Base-by-base conservation (phyloP, 2,113 vertebrate genomes). In the Peromyscus leucopus region DNA sequence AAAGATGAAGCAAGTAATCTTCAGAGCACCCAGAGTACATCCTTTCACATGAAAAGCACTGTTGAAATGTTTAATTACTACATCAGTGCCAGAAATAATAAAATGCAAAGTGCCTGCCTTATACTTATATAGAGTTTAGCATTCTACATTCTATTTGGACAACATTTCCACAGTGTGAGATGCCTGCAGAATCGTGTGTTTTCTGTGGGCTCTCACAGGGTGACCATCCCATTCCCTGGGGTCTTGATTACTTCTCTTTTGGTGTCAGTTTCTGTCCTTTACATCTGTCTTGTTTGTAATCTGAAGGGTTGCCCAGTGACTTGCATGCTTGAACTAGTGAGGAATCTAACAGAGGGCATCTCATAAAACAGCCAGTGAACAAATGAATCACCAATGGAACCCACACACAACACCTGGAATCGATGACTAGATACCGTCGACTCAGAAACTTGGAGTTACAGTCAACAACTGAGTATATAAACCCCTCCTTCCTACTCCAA, bases 341-440 rank as follows among this genome's bases (percentile, higher is more conserved):
- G 57, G 51, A 90, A 46, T 72, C 55, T 93, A 86, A 87, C 95
- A 96, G 42, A 59, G 78, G 79, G 24, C 33, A 42, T 24, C 61
- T 83, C 86, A 42, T 94, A 78, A 97, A 93, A 71, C 46, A 72
- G 69, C 59, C 55, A 39, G 22, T 61, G 74, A 93, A 87, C 42
- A 82, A 83, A 61, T 97, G 95, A 97, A 46, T 97, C 97, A 97
- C 55, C 42, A 39, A 36, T 6, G 21, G 88, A 96, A 48, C 98
- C 97, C 97, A 97, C 98, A 94, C 93, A 84, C 21, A 85, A n/a
- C 98, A 97, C 98, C 97, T 98, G 98, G 94, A 39, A 69, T 94
- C 67, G 36, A 65, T 93, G 89, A 96, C 69, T 75, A 69, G 93
- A 72, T n/a, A n/a, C 31, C 51, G 1, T 59, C 24, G 33, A 67